Conservation (phyloP, 1,140 invertebrate species). For the Rhagoletis pomonella region DNA sequence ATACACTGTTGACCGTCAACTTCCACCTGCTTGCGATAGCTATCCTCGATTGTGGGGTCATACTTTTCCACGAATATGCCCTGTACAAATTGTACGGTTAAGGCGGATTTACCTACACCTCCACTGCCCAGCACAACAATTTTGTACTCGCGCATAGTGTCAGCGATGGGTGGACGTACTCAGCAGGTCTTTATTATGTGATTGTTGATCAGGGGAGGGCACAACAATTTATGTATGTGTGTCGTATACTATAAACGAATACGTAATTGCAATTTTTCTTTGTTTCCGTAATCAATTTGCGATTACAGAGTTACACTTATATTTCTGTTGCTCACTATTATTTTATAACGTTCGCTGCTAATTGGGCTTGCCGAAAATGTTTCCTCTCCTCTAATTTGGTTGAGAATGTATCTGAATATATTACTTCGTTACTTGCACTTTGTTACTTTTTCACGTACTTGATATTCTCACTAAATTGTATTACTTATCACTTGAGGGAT, state of each 20-base stretch:
- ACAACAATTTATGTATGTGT: background rate
- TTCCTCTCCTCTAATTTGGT: background rate
- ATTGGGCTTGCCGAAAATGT: background rate
- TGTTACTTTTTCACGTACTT: slow-evolving; percentile 4
- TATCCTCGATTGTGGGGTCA: slow-evolving; percentile 99
- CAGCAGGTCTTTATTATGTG: slow-evolving; percentile 6
- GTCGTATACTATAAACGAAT: slow-evolving; percentile 24
- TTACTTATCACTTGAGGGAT: background rate
- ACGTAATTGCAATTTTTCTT: slow-evolving; percentile 36
- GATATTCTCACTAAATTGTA: background rate
- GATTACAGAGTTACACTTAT: background rate
- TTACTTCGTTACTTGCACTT: slow-evolving; percentile 19
- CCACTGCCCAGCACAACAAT: slow-evolving; percentile 98
- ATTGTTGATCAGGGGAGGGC: background rate
- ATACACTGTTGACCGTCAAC: slow-evolving; percentile 99
- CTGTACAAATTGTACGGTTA: slow-evolving; percentile 98
- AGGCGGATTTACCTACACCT: slow-evolving; percentile 97
- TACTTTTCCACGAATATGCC: slow-evolving; percentile 99
- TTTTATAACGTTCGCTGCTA: background rate
- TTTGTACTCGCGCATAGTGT: slow-evolving; percentile 98
- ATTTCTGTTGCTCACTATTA: background rate
- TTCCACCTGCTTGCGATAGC: slow-evolving; percentile 98
- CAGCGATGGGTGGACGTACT: slow-evolving; percentile 53
- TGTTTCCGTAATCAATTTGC: slow-evolving; percentile 28
- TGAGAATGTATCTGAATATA: background rate